Evolutionary conservation across 2,888 invertebrate genomes (phyloP), one percentile per base, ranked within the genome.

Genomic region (Dynastes maya): DNA sequence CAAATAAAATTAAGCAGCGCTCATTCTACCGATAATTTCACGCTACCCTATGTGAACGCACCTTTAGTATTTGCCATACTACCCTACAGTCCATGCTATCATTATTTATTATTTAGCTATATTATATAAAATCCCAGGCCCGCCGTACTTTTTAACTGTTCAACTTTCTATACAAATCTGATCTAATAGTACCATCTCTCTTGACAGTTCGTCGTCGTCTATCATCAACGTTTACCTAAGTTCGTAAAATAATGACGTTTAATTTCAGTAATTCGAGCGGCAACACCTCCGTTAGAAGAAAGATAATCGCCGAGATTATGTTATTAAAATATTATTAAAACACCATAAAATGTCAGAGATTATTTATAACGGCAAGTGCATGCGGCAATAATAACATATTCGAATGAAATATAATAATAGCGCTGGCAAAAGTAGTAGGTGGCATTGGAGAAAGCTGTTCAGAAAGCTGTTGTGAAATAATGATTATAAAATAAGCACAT

Each of bases 391-490:
- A 71, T 71, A 53, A 68, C 16, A 68, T 58, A 58, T 58, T 53
- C 11, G 51, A 68, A 22, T 68, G 53, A 29, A 53, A 68, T 68
- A 68, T 68, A 68, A 68, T 68, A 68, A 68, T 68, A 68, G 68
- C 51, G 27, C 27, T 49, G 9, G 68, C 22, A 37, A 58, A 58
- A 58, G 71, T 71, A 71, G 71, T 71, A 58, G 71, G 71, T 58
- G 71, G 71, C 16, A 16, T 8, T 37, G 58, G 71, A 71, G 71
- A 71, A 71, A 71, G 71, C 71, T 71, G 71, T 55, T 71, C 71
- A 71, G 71, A 71, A 71, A 71, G 71, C 71, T 71, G 71, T 71
- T 58, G 55, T 55, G 71, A 71, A 71, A 53, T 71, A 71, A 40
- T 71, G 32, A 55, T 37, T 53, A 58, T 68, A 71, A 71, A 71